Percentiles rank a stretch among this genome's conserved stretches.
Conservation (phyloP, 2,797 vertebrate genomes). For the Platyrinchus mystaceus region DNA sequence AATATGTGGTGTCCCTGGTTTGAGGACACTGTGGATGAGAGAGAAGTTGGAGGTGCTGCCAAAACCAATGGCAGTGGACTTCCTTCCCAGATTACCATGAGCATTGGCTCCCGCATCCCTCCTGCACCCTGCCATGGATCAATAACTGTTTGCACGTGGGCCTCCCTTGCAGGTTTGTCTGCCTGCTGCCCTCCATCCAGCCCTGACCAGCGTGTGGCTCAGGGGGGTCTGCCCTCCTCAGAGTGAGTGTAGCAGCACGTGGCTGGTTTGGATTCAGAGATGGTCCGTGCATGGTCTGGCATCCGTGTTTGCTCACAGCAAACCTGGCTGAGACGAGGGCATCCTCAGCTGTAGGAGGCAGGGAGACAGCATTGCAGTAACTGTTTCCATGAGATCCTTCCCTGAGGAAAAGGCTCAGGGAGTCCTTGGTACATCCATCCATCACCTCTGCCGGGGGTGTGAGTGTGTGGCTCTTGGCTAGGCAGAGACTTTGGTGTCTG, state of each 20-base stretch:
- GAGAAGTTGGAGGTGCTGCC: neutral
- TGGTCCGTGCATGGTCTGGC: rapidly evolving
- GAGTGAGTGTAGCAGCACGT: rapidly evolving
- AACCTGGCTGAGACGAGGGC: neutral
- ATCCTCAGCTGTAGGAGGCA: neutral
- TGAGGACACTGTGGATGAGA: neutral
- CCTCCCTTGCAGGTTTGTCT: neutral
- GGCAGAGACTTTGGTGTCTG: neutral
- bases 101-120: rapidly evolving
- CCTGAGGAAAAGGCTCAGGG: neutral
- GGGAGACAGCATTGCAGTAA: neutral
- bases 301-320: neutral
- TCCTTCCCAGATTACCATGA: rapidly evolving
- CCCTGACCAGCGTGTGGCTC: neutral
- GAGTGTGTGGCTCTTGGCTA: neutral
- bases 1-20: neutral
- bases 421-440: neutral
- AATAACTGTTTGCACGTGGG: neutral
- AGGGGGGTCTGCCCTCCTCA: neutral
- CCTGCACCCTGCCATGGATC: neutral
- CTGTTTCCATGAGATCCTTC: neutral
- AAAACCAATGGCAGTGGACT: rapidly evolving
- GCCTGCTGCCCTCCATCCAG: neutral
- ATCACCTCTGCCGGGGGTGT: neutral
- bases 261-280: neutral